phyloP scores from a whole-genome alignment of 2,888 invertebrate species.

The Chironomus riparius region DNA sequence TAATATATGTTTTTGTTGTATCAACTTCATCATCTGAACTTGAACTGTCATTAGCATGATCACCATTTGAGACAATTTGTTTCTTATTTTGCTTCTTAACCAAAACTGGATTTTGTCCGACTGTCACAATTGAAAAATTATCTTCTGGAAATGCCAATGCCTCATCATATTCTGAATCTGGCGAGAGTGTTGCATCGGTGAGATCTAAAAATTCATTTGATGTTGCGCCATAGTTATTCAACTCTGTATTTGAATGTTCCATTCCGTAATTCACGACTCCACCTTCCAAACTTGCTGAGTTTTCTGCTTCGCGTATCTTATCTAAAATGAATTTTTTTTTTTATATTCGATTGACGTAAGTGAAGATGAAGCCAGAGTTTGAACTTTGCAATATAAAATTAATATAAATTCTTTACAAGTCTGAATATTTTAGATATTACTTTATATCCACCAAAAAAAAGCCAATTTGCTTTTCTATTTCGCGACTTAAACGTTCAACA shows the following conservation, averaged over 20 bases:
- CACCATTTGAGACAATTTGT: not conserved
- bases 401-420: too few relatives aligned
- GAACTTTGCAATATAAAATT: too few relatives aligned
- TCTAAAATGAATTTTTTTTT: not conserved
- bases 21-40: conserved; percentile 36
- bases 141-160: conserved; percentile 69
- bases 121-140: conserved; percentile 57
- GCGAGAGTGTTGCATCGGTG: conserved; percentile 46
- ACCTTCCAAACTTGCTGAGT: not conserved
- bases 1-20: not conserved
- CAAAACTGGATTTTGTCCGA: conserved; percentile 45
- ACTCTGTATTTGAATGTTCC: not conserved
- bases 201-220: conserved; percentile 35
- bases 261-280: conserved; percentile 17
- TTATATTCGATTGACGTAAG: not conserved
- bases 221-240: not conserved
- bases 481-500: too few relatives aligned
- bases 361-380: too few relatives aligned
- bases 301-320: too few relatives aligned
- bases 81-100: conserved; percentile 40
- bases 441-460: too few relatives aligned
- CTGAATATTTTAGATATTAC: too few relatives aligned
- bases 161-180: conserved; percentile 73
- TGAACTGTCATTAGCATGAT: not conserved
- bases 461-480: too few relatives aligned